Evolutionary conservation across 2,113 vertebrate species (phyloP).

Genomic region (Proteles cristata): DNA sequence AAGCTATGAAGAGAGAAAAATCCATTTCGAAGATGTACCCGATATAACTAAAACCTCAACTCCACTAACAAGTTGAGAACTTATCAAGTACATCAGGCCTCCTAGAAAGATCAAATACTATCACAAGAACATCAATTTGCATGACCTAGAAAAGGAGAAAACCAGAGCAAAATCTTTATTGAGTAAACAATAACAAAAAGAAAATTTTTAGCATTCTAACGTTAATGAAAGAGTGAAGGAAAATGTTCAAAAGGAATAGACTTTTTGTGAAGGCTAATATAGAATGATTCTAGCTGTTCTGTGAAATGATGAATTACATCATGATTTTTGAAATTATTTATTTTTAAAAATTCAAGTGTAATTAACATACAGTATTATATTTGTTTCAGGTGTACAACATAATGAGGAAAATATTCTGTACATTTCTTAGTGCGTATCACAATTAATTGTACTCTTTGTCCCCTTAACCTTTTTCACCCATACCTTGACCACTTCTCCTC

Average conservation of each 20-base stretch:
- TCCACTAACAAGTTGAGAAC: neutral
- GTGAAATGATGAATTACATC: constrained; percentile 24
- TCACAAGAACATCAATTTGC: neutral
- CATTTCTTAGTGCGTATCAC: neutral
- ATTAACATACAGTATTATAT: neutral
- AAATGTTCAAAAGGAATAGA: neutral
- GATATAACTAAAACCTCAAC: neutral
- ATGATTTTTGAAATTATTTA: neutral
- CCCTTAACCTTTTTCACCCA: neutral
- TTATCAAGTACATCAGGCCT: neutral
- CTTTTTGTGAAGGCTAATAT: constrained; percentile 23
- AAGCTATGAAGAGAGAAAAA: constrained; percentile 26
- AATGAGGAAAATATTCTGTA: neutral
- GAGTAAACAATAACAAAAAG: neutral
- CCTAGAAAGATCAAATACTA: constrained; percentile 44
- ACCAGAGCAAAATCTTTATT: neutral
- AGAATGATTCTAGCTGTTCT: neutral
- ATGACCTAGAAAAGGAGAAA: constrained; percentile 28
- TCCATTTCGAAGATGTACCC: neutral
- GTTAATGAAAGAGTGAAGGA: constrained; percentile 12
- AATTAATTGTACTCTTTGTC: neutral
- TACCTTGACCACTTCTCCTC: too few species aligned
- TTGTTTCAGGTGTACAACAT: neutral
- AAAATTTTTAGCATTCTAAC: neutral
- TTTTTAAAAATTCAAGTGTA: neutral